Base-by-base conservation (phyloP, 2,113 vertebrate species). In the Atractosteus spatula region DNA sequence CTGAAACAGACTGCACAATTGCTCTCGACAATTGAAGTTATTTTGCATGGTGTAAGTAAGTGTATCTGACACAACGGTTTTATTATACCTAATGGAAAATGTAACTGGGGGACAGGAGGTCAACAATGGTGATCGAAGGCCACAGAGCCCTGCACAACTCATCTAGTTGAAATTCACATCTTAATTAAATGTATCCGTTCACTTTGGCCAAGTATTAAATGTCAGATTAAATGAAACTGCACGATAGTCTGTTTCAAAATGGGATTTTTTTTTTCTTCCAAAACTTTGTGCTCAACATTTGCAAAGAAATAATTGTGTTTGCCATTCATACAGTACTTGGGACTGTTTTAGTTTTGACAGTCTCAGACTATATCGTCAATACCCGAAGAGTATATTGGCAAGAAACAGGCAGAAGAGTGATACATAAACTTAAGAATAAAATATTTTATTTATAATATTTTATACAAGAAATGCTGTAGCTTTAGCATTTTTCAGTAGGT, bases 81-180 rank as follows among this genome's bases (percentile, higher is more conserved):
- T 68, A 41, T 54, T 14, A 55, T 12, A 44, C 8, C 7, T 41
- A 68, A 55, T 47, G 8, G 13, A 54, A 68, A 11, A 47, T 55
- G 66, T 55, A 55, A n/a, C 47, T 16, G 16, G 11, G 66, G 4
- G 17, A 68, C 16, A 17, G 44, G 14, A 68, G 44, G 66, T 54
- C n/a, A 14, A 17, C 12, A 68, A n/a, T 8, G 16, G 10, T 10
- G 5, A 51, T 10, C 5, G 2, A 51, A 51, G 47, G 47, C 47
- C 47, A 51, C 5, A 5, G 10, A 51, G 10, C 10, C 10, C 47
- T 51, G 5, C 10, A 51, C 45, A 29, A 61, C 69, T 70, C 59
- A 44, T 55, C 41, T 70, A 43, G 45, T 61, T 51, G 55, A 62
- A 70, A 70, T 61, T 70, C n/a, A 70, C 41, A 62, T 56, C 10